Base-by-base conservation (phyloP, 2,888 invertebrate genomes). In the Eupithecia insigniata region DNA sequence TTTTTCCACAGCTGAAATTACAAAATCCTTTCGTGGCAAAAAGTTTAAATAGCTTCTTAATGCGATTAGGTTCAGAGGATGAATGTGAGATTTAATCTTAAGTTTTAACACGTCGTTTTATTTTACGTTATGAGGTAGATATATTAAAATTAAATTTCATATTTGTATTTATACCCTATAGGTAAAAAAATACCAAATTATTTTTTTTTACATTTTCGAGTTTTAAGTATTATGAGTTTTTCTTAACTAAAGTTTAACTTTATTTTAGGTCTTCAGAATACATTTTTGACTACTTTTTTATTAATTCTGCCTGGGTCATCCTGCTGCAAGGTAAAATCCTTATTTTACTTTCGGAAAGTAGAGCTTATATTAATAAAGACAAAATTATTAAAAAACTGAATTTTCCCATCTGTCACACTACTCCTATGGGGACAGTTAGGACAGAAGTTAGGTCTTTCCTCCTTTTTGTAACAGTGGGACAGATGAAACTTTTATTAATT, bases 11-110 rank as follows among this genome's bases (percentile, higher is more conserved):
- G 83, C 82, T 82, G 84, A 86, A n/a, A 89, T 90, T 89, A 86
- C 83, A 84, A 85, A 90, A 90, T 89, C 88, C 88, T 90, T 88
- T 88, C 87, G 86, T 82, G 85, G 89, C 85, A 87, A 87, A 88
- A 92, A 92, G 87, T 91, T 92, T 89, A 90, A 93, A 92, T 90
- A 88, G 89, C 84, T 86, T 86, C 88, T 88, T 92, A 92, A 92
- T 92, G 87, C 90, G 90, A 92, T 92, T 91, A 89, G 89, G 90
- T 90, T 89, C 83, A 83, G 62, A 60, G 60, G 30, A 60, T 30
- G 30, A 60, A 60, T 60, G 28, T 30, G 91, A 91, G 28, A 92
- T 92, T 83, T 69, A n/a, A n/a, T 89, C 88, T 90, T 91, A 92
- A 92, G 89, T 91, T 90, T 60, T 6, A 43, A 36, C 36, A 71